Conservation (phyloP, 35 echinoderm and acorn worm genomes). For the Patiria miniata region DNA sequence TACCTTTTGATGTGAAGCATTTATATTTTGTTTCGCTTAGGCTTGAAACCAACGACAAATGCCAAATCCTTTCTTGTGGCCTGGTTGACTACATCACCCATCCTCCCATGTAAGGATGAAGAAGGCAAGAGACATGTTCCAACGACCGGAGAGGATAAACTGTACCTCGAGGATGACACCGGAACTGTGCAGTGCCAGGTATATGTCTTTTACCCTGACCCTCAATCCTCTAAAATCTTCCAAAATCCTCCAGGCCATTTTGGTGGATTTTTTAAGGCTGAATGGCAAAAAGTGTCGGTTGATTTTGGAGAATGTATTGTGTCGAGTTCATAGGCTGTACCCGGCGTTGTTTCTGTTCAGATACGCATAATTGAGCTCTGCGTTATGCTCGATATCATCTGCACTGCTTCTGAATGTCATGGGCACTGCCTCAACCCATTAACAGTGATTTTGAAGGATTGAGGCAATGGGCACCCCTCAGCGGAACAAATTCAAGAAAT, state of each 20-base stretch:
- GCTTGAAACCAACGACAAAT: neutral
- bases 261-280: neutral
- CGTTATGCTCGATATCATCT: too few species aligned
- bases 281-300: too few species aligned
- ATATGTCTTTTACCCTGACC: neutral
- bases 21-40: neutral
- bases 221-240: too few species aligned
- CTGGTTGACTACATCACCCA: neutral
- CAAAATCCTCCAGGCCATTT: neutral
- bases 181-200: constrained; percentile 3
- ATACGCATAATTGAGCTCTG: too few species aligned
- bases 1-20: neutral
- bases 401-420: too few species aligned
- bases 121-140: neutral
- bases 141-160: neutral
- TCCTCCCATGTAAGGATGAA: neutral
- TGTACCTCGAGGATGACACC: neutral
- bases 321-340: too few species aligned
- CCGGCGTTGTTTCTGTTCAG: neutral
- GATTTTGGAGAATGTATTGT: too few species aligned
- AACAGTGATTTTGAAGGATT: too few species aligned
- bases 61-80: neutral
- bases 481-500: too few species aligned
- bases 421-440: too few species aligned
- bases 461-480: too few species aligned